A percentile compares a stretch with the other conserved stretches of the same genome.
Evolutionary conservation across 2,888 invertebrate species (phyloP).

Genomic region (Andrena trimmerana): DNA sequence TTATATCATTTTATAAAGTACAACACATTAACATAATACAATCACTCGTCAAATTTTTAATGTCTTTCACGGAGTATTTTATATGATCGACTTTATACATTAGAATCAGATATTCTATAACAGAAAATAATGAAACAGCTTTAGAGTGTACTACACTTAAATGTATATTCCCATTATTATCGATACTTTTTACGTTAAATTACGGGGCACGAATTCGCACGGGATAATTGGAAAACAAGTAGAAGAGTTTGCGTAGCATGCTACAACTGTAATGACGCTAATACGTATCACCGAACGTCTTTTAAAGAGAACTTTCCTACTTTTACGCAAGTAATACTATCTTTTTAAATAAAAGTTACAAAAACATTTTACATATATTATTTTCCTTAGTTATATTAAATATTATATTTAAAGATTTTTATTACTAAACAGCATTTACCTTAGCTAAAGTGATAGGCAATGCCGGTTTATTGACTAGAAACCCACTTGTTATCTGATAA

Average conservation of each 20-base stretch:
- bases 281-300: background rate
- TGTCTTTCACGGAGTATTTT: constrained; percentile 11
- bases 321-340: constrained; percentile 6
- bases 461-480: constrained; percentile 71
- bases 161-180: background rate
- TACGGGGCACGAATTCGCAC: background rate
- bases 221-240: background rate
- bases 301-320: background rate
- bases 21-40: constrained; percentile 42
- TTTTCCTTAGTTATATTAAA: constrained; percentile 26
- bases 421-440: constrained; percentile 49
- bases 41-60: constrained; percentile 27
- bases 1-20: constrained; percentile 25
- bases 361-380: constrained; percentile 42
- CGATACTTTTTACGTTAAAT: constrained; percentile 15
- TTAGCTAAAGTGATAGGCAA: constrained; percentile 55
- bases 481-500: constrained; percentile 75
- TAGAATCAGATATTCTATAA: constrained; percentile 19
- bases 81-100: background rate
- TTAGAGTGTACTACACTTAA: background rate
- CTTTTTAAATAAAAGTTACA: constrained; percentile 8
- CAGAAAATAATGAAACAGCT: constrained; percentile 2
- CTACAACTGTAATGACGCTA: background rate
- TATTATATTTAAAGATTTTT: constrained; percentile 31
- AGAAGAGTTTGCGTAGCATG: background rate